Evolutionary conservation across 1,140 invertebrate genomes (phyloP).

Genomic region (Heliconius eleuchia): DNA sequence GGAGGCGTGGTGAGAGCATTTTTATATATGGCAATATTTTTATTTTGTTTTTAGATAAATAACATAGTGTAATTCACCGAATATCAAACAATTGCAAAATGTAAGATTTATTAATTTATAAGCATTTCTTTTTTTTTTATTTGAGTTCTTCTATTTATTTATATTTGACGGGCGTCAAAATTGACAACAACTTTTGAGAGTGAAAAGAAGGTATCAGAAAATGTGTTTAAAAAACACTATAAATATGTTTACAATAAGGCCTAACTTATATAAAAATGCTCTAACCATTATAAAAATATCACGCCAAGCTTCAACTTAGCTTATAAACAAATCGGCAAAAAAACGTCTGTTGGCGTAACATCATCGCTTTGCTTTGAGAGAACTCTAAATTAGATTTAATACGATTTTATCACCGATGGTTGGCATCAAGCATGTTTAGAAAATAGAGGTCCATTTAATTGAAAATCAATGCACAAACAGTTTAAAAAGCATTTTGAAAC

Average conservation of each 20-base stretch:
- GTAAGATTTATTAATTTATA: too few relatives aligned
- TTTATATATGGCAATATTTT: constrained; percentile 29
- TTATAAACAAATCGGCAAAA: constrained; percentile 30
- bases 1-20: constrained; percentile 58
- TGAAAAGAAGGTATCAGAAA: too few relatives aligned
- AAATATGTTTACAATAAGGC: background rate
- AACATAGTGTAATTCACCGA: too few relatives aligned
- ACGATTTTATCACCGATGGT: constrained; percentile 14
- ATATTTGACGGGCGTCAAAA: too few relatives aligned
- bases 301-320: constrained; percentile 42
- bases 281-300: constrained; percentile 43
- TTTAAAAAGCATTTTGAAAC: constrained; percentile 9
- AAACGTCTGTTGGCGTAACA: constrained; percentile 26
- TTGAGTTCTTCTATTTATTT: too few relatives aligned
- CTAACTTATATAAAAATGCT: constrained; percentile 43
- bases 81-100: too few relatives aligned
- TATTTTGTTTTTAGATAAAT: background rate
- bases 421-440: constrained; percentile 26
- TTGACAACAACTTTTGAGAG: too few relatives aligned
- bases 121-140: too few relatives aligned
- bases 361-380: constrained; percentile 35
- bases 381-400: constrained; percentile 28
- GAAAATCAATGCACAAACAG: background rate
- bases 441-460: constrained; percentile 1
- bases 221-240: too few relatives aligned